Base-by-base conservation (phyloP, 1,140 invertebrate genomes). In the Oedothorax gibbosus region DNA sequence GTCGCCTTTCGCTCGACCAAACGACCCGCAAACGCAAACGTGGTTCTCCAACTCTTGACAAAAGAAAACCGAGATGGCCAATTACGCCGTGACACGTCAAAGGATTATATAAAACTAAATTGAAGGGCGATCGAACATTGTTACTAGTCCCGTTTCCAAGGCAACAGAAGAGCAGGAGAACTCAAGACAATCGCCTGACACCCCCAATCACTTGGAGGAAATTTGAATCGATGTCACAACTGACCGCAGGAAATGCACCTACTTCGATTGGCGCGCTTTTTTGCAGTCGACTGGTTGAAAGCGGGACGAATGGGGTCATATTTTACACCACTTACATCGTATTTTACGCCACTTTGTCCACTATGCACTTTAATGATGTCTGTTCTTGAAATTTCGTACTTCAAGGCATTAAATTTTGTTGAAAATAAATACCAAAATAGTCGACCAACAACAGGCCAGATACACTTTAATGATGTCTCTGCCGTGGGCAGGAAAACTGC, bases 81-180 rank as follows among this genome's bases (percentile, higher is more conserved):
- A 75, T 75, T 75, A 75, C 72, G 54, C 53, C 72, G 53, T 75
- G 53, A 57, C 49, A 75, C 72, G 12, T 57, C 72, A 21, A 20
- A 12, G 54, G 56, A 57, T 75, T 75, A 75, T 50, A 75, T 75
- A 75, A 75, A 53, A 75, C 72, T 75, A 75, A 75, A 75, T 57
- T 75, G 72, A 75, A 75, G 72, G 72, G 3, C 72, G 72, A 75
- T 75, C 72, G 72, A 75, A 75, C 35, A 57, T 57, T 57, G 72
- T 75, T 75, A 57, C 69, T 56, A 75, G 35, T 56, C 21, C 72
- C 54, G 72, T 75, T 75, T 35, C 18, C 72, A 75, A 57, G 72
- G 56, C 49, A 75, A 75, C 72, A 11, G 72, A 57, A 57, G 72
- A 75, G 53, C 35, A 56, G 14, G 57, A 56, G 72, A 75, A 21